These are phyloP conservation scores for Neuroscelio doddi DNA, from an alignment of 2,888 invertebrate species.

Conservation along the genomic window DNA sequence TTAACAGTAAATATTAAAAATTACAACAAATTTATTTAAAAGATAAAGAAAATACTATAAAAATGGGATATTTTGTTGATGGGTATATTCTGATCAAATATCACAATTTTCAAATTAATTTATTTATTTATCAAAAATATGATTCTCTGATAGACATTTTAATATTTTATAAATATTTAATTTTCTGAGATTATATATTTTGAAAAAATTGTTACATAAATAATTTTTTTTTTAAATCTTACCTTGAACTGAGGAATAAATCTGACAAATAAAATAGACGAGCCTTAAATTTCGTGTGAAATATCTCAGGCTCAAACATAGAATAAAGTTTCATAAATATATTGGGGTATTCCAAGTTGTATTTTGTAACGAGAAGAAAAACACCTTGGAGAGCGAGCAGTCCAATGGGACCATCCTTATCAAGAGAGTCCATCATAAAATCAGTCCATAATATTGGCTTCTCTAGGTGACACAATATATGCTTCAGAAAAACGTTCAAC, in stretches of 20 bases:
- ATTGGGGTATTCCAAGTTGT: conserved; percentile 96
- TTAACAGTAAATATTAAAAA: too few species aligned
- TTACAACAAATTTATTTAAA: too few species aligned
- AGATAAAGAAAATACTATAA: too few species aligned
- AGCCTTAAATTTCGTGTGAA: conserved; percentile 91
- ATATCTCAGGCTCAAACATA: conserved; percentile 92
- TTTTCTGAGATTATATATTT: neutral
- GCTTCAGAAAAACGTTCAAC: conserved; percentile 86
- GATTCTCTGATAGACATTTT: conserved; percentile 7
- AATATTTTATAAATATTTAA: neutral
- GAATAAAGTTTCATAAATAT: conserved; percentile 96
- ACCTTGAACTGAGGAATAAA: conserved; percentile 93
- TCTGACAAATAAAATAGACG: conserved; percentile 91
- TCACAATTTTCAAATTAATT: too few species aligned
- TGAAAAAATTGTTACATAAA: neutral
- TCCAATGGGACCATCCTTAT: conserved; percentile 89
- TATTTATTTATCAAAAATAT: too few species aligned
- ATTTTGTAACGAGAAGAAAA: conserved; percentile 88
- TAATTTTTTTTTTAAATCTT: conserved; percentile 66
- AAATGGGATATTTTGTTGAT: too few species aligned
- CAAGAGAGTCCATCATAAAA: conserved; percentile 91
- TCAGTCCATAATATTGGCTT: conserved; percentile 90
- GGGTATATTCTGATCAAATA: too few species aligned
- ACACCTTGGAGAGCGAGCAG: conserved; percentile 94
- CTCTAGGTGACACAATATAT: conserved; percentile 85